Conservation (phyloP, 1,140 invertebrate species). For the Zaprionus kolodkinae region DNA sequence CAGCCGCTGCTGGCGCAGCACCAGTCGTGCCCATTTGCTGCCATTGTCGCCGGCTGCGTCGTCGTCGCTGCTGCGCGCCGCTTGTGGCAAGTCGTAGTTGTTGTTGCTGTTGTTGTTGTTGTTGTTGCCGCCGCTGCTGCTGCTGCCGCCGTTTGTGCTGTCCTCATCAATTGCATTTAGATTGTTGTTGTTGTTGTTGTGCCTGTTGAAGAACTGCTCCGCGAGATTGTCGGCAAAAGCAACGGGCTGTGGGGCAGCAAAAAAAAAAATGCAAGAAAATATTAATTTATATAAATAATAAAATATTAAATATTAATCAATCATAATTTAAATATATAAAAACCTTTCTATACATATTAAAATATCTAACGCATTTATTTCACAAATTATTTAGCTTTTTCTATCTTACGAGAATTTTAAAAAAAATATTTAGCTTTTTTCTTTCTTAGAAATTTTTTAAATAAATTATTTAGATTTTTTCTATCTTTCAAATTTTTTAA, state of each 20-base stretch:
- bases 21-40: conserved; percentile 61
- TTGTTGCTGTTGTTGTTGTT: conserved; percentile 32
- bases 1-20: conserved; percentile 57
- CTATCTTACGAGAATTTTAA: no score
- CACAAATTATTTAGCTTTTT: no score
- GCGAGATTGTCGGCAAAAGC: conserved; percentile 48
- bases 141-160: conserved; percentile 24
- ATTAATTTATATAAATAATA: no score
- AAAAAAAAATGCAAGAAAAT: neutral
- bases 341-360: no score
- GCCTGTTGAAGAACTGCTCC: conserved; percentile 58
- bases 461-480: no score
- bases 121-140: conserved; percentile 38
- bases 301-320: no score
- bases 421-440: no score
- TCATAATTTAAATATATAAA: no score
- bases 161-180: conserved; percentile 42
- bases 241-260: conserved; percentile 5
- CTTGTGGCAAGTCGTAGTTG: conserved; percentile 37
- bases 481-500: no score
- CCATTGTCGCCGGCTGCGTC: conserved; percentile 14
- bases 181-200: conserved; percentile 38
- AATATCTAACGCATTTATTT: no score
- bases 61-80: neutral
- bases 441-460: no score